Evolutionary conservation across 2,113 vertebrate species (phyloP).

Genomic region (Orthochromis indermauri): DNA sequence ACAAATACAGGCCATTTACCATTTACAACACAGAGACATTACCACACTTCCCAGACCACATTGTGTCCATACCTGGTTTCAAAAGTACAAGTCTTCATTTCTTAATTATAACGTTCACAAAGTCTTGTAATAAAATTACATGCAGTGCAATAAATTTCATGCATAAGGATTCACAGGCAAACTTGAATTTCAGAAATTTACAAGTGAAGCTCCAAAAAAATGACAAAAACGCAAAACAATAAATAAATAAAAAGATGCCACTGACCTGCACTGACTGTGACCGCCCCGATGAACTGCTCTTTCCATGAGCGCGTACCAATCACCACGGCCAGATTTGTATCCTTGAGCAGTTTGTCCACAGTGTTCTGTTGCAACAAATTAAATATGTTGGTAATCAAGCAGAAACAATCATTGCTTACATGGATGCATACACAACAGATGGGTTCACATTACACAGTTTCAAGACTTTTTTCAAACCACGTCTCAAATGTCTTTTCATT

Average conservation of each 20-base stretch:
- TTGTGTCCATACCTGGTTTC: background rate
- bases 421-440: background rate
- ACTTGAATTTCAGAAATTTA: background rate
- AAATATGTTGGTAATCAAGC: background rate
- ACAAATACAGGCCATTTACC: background rate
- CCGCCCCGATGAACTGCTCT: conserved; percentile 87
- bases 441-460: background rate
- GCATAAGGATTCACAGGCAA: background rate
- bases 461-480: background rate
- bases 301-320: conserved; percentile 86
- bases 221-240: background rate
- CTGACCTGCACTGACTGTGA: conserved; percentile 88
- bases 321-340: conserved; percentile 84
- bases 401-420: background rate
- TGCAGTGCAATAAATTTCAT: background rate
- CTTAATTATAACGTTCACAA: background rate
- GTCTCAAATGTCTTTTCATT: background rate
- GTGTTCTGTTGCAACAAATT: conserved; percentile 72
- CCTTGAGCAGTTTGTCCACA: conserved; percentile 88
- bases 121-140: background rate
- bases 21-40: background rate
- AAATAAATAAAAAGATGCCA: background rate
- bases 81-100: background rate
- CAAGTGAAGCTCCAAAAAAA: background rate
- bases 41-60: background rate